These are phyloP conservation scores for Caenorhabditis angaria DNA, from an alignment of 2,888 invertebrate genomes.

Conservation along the genomic window DNA sequence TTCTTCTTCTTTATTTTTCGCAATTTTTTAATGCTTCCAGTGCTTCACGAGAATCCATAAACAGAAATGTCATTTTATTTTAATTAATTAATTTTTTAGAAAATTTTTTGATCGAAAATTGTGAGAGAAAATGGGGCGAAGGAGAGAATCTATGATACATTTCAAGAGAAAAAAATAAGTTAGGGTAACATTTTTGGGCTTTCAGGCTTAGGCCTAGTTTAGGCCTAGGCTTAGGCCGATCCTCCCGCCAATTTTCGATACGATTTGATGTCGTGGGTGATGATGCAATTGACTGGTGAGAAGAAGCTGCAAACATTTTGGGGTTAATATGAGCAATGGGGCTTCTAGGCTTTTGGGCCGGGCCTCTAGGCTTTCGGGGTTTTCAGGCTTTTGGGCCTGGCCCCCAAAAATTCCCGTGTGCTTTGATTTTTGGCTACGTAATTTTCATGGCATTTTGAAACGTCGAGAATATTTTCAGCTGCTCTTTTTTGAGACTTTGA, in stretches of 20 bases:
- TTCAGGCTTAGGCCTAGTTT: no score
- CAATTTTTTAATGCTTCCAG: no score
- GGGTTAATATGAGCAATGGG: not conserved
- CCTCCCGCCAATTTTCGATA: conserved; percentile 58
- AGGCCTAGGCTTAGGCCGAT: no score
- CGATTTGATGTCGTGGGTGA: conserved; percentile 60
- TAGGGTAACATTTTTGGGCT: not conserved
- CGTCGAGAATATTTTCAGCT: no score
- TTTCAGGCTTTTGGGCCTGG: no score
- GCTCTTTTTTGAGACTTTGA: no score
- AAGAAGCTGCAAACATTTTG: conserved; percentile 42
- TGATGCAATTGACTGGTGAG: conserved; percentile 69
- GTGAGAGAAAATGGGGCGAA: not conserved
- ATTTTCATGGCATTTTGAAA: no score
- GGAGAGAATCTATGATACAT: not conserved
- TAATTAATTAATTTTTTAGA: no score
- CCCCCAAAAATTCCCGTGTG: no score
- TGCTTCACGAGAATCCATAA: conserved; percentile 1
- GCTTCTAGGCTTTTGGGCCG: not conserved
- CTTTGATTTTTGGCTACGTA: no score
- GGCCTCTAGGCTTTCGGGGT: no score
- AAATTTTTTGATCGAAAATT: no score
- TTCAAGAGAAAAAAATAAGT: not conserved
- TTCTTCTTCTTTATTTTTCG: not conserved
- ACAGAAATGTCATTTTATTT: not conserved